Base-by-base conservation (phyloP, 2,797 vertebrate species). In the Scomberomorus guttatus region DNA sequence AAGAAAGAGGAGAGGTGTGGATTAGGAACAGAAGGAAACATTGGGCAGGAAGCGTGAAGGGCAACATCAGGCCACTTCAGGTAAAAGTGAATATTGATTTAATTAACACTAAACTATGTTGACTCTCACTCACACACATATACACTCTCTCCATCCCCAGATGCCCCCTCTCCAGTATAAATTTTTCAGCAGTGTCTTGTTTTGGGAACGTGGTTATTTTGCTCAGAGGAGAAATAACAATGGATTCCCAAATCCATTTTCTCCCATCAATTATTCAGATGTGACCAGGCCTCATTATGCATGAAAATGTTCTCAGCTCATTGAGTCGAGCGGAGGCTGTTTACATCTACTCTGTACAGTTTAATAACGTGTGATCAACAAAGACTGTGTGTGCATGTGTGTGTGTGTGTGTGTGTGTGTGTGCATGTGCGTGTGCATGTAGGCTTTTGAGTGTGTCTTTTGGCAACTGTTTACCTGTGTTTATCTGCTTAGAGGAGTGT, bases 221-320 rank as follows among this genome's bases (percentile, higher is more conserved):
- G 88, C 87, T 92, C 81, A 46, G 81, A 90, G 86, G 88, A 90
- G 79, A 89, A 87, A 91, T 93, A 91, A 91, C 88, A 86, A 89
- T 82, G 64, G 82, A 90, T 89, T 83, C 85, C 70, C 80, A 88
- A 91, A 91, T 90, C 88, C 74, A 92, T 92, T 93, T 91, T 87
- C 89, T 80, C 48, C 60, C 6, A 90, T 93, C 84, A 90, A 92
- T 91, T 93, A 93, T 91, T 91, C 88, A 92, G 82, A 89, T 87
- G 81, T 84, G 87, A 91, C 91, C 82, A 58, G 72, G 60, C 22
- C 75, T 91, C 89, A 90, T 93, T 91, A 89, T 86, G 75, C 81
- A 89, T 81, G 81, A 64, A 81, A 89, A 88, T 85, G 69, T 82
- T 81, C 75, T 86, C 75, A 3, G 75, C 84, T 81, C 84, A 34